Evolutionary conservation across 2,113 vertebrate genomes (phyloP), one percentile per base, ranked within the genome.

Genomic region (Chroicocephalus ridibundus): DNA sequence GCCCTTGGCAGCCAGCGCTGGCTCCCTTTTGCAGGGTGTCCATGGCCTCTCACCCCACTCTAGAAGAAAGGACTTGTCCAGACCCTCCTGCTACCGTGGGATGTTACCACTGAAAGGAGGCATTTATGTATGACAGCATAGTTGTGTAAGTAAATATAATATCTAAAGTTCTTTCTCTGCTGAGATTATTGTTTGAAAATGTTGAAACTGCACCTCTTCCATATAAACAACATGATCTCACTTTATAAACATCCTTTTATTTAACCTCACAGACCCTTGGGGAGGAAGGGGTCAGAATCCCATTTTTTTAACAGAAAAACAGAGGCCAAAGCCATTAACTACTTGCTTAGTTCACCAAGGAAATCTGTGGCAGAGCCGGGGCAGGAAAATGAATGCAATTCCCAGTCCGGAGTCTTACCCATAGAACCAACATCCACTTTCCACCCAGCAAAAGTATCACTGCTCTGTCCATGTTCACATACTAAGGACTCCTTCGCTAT

Each of bases 211-310:
- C 79, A 88, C 7, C 54, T 82, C 61, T 91, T 89, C 19, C 21
- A 74, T 25, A 27, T 60, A 86, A 79, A 64, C 16, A 82, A 62
- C 3, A 51, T 72, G 51, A 83, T 22, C 10, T 94, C 86, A 82
- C 52, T 95, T 93, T 55, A 82, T 29, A 95, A 97, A 94, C 84
- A 96, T 85, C 42, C 70, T 93, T 93, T 97, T 66, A 80, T 80
- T 95, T 91, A 90, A 93, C 87, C 91, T 91, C 84, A 91, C 3
- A 85, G 75, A 82, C 74, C 55, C 74, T 64, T 36, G 52, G 70
- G 75, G 84, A 95, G 49, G 72, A 93, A 93, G 9, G 75, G 65
- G 60, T 87, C 78, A 93, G 66, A 91, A 94, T 55, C 24, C 20
- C n/a, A 62, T 87, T 90, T 82, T 65, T 20, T 52, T 34, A 88